phyloP scores from a whole-genome alignment of 2,888 invertebrate species.

The Saturnia japonica region DNA sequence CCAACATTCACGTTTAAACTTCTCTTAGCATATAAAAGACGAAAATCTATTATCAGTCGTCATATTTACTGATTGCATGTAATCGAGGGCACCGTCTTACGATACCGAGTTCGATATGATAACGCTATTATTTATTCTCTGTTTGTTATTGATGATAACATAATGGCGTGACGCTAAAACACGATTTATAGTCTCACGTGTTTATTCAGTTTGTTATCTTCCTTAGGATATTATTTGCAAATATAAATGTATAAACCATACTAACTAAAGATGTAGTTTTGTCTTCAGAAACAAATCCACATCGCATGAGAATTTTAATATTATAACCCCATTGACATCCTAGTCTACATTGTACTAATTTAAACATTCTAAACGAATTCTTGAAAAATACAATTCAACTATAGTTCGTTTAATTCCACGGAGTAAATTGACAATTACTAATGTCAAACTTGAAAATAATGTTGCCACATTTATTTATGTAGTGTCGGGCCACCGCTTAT shows the following conservation, averaged over 20 bases:
- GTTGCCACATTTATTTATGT: no score
- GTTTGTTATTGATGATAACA: constrained; percentile 7
- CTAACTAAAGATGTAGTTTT: background rate
- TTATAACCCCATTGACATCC: background rate
- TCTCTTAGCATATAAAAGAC: background rate
- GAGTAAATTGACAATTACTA: no score
- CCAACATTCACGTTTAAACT: constrained; percentile 13
- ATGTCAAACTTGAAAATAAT: no score
- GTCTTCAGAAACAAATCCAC: background rate
- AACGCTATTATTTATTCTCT: constrained; percentile 18
- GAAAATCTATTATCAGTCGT: constrained; percentile 17
- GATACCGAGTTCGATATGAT: constrained; percentile 18
- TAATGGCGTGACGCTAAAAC: background rate
- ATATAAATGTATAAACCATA: background rate
- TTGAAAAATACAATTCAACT: no score
- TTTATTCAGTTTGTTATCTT: background rate
- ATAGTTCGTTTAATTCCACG: no score
- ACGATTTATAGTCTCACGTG: constrained; percentile 1
- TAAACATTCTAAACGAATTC: no score
- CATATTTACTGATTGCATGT: constrained; percentile 23
- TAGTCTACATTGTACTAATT: no score
- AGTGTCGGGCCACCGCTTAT: no score
- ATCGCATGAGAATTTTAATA: background rate
- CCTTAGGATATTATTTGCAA: background rate
- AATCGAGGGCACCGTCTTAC: constrained; percentile 33